Evolutionary conservation across 2,797 vertebrate genomes (phyloP), one percentile per base, ranked within the genome.

Genomic region (Vipera latastei): DNA sequence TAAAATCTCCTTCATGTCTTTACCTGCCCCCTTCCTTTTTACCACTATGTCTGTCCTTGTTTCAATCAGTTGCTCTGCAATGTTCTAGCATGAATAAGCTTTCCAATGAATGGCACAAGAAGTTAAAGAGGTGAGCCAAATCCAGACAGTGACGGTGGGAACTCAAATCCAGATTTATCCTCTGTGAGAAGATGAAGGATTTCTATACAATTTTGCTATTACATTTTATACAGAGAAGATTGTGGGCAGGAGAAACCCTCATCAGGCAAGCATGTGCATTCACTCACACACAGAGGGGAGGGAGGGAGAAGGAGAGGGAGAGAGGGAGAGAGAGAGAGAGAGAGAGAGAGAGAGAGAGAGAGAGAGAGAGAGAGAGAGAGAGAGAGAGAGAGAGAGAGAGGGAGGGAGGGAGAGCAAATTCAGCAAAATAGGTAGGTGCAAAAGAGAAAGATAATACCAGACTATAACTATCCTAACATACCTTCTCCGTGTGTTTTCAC

Each of bases 221-320:
- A 59, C 57, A 59, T 18, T 59, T 5, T 83, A 48, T 83, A 22
- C 32, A 83, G 38, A 83, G 73, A 48, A 83, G 0, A 2, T 22
- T 83, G 20, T 48, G 38, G 20, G 32, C 38, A 83, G 8, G 20
- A 83, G 73, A 44, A 48, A 22, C 16, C 14, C 16, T 22, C 57
- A 59, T 59, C 20, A 20, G 7, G 3, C 18, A 20, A 0, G 16
- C 12, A 32, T n/a, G 4, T 2, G 13, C 5, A 6, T 1, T 2
- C 28, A 16, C n/a, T 16, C 4, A n/a, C 28, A n/a, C 14, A n/a
- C 6, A 73, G 16, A 26, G 28, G 28, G 5, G 86, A 26, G 28
- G 4, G 22, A 20, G 78, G 51, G 51, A 51, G 51, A 51, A 7
- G 51, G 51, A 51, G 51, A 51, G 6, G 7, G 51, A 51, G 51